Evolutionary conservation across 2,888 invertebrate genomes (phyloP).

Genomic region (Melieria omissa): DNA sequence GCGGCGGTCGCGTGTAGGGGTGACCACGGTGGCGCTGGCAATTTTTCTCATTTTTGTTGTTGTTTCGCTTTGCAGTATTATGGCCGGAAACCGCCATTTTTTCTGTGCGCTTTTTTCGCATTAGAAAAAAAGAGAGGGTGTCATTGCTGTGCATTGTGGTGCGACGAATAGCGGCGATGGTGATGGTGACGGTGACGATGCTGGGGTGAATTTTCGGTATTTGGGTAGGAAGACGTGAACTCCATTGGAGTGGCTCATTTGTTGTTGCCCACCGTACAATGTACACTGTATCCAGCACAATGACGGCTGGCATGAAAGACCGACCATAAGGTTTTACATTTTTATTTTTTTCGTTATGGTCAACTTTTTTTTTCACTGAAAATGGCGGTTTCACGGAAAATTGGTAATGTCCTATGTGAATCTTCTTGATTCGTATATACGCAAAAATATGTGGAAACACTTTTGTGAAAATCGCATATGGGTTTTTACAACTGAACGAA

Average conservation of each 20-base stretch:
- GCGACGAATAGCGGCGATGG: conserved; percentile 6
- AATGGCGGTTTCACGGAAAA: conserved; percentile 48
- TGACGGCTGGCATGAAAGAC: too few species aligned
- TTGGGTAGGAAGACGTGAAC: conserved; percentile 7
- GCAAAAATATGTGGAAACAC: too few species aligned
- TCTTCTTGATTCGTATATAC: not conserved
- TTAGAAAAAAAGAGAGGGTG: conserved; percentile 43
- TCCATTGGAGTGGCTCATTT: conserved; percentile 13
- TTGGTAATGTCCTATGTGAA: conserved; percentile 43
- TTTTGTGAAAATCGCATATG: too few species aligned
- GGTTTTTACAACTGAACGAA: too few species aligned
- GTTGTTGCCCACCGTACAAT: conserved; percentile 14
- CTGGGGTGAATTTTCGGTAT: conserved; percentile 2
- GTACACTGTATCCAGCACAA: too few species aligned
- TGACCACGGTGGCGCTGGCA: not conserved
- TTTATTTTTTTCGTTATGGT: conserved; percentile 12
- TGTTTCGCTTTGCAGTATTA: conserved; percentile 33
- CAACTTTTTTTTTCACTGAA: conserved; percentile 19
- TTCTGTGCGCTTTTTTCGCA: conserved; percentile 42
- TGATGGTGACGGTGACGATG: conserved; percentile 25
- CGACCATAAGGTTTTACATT: conserved; percentile 1
- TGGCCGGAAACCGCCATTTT: conserved; percentile 55
- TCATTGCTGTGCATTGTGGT: conserved; percentile 34
- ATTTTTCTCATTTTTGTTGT: conserved; percentile 37
- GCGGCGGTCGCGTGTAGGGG: not conserved